Base-by-base conservation (phyloP, 1,140 invertebrate genomes). In the Homarus americanus region DNA sequence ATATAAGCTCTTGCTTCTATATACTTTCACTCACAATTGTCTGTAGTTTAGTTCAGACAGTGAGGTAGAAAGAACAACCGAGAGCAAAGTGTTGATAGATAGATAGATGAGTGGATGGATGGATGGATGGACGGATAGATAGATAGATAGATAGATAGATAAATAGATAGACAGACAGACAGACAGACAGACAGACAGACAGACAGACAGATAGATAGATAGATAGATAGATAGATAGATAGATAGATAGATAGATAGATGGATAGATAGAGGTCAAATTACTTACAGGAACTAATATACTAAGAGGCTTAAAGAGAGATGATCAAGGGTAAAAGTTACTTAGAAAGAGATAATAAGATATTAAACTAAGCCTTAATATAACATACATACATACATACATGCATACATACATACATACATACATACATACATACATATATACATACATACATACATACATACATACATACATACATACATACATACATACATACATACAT, bases 381-480 rank as follows among this genome's bases (percentile, higher is more conserved):
- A n/a, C n/a, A n/a, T n/a, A n/a, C n/a, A n/a, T n/a, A n/a, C n/a
- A n/a, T n/a, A n/a, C n/a, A n/a, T 75, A 75, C 28, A 75, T 75
- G 28, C 28, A 34, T 75, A 34, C 28, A 75, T 75, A 75, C 28
- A 75, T 75, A 75, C 28, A 75, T 79, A 79, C 38, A 38, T 79
- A 41, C 15, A 38, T 38, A 79, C 12, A 41, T 38, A 79, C 28
- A 79, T 79, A 79, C 38, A 79, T 79, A 79, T 79, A 79, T 41
- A 79, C 38, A 79, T 41, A 79, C 38, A 79, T 41, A 79, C 34
- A 79, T 28, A 79, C 28, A 79, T 79, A 79, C 38, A 38, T 44
- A 41, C 34, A 79, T 44, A 79, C 34, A 79, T 44, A 79, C 34
- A 79, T 44, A 79, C 34, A 79, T 28, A 79, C 38, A 79, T 28